Conservation (phyloP, 2,888 invertebrate species). For the Halictus quadricinctus region DNA sequence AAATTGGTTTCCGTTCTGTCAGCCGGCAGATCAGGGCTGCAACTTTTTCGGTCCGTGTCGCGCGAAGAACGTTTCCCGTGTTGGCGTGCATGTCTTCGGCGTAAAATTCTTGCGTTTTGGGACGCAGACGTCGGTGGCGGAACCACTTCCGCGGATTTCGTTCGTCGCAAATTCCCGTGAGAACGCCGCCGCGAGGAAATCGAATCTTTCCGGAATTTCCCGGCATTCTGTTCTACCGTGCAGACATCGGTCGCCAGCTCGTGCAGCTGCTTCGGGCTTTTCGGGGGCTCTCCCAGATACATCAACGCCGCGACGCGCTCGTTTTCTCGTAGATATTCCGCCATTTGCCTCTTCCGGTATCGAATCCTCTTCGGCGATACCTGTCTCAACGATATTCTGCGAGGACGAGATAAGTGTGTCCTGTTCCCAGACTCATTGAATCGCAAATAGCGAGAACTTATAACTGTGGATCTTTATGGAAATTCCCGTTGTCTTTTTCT, state of each 20-base stretch:
- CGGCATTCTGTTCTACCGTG: constrained; percentile 5
- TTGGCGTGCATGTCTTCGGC: not conserved
- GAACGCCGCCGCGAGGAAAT: constrained; percentile 41
- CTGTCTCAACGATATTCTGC: not conserved
- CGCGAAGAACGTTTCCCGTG: not conserved
- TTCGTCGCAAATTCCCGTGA: constrained; percentile 27
- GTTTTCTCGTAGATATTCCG: constrained; percentile 18
- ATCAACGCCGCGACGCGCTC: not conserved
- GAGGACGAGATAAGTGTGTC: not conserved
- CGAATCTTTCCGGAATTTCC: constrained; percentile 53
- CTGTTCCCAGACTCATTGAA: too few species aligned
- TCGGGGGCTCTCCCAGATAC: not conserved
- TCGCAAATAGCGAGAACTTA: not conserved
- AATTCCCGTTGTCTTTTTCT: too few species aligned
- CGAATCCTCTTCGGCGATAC: not conserved
- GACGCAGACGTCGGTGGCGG: not conserved
- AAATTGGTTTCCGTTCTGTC: too few species aligned
- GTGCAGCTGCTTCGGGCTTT: not conserved
- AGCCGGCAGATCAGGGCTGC: too few species aligned
- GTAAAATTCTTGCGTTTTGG: constrained; percentile 27
- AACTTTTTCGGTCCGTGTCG: not conserved
- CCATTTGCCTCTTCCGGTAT: not conserved
- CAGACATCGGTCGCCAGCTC: constrained; percentile 6
- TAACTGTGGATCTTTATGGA: too few species aligned
- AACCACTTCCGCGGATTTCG: constrained; percentile 37